These are phyloP conservation scores for Scolopax rusticola DNA, from an alignment of 2,797 vertebrate genomes.

Conservation along the genomic window DNA sequence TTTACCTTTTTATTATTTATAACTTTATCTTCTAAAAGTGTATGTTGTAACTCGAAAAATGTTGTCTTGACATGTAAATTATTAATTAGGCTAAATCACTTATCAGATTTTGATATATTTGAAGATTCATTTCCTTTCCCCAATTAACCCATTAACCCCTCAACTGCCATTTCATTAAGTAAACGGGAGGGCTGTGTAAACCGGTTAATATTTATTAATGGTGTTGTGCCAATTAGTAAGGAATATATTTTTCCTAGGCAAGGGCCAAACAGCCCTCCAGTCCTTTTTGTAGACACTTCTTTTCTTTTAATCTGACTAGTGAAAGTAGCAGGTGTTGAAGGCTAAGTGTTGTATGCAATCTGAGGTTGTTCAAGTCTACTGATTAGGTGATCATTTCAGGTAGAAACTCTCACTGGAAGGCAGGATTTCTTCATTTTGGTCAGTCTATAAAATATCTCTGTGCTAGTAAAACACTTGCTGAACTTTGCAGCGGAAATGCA, in stretches of 20 bases:
- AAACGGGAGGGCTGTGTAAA: conserved; percentile 14
- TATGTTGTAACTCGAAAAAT: background rate
- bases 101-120: conserved; percentile 15
- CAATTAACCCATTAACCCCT: conserved; percentile 72
- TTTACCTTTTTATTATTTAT: background rate
- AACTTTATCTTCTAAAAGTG: background rate
- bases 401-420: conserved; percentile 33
- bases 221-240: conserved; percentile 44
- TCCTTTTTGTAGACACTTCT: conserved; percentile 11
- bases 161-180: conserved; percentile 48
- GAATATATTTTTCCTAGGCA: conserved; percentile 43
- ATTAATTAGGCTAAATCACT: conserved; percentile 70
- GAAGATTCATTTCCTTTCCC: conserved; percentile 28
- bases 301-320: conserved; percentile 46
- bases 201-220: conserved; percentile 60
- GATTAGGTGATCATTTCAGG: background rate
- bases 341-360: conserved; percentile 15
- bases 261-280: conserved; percentile 29
- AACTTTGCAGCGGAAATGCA: background rate
- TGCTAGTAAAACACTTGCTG: background rate
- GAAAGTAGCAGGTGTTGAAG: conserved; percentile 28
- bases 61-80: conserved; percentile 57
- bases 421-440: background rate
- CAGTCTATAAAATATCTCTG: background rate
- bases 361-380: background rate